These are phyloP conservation scores for Paracyclopina nana DNA, from an alignment of 1,140 invertebrate genomes.

Conservation along the genomic window DNA sequence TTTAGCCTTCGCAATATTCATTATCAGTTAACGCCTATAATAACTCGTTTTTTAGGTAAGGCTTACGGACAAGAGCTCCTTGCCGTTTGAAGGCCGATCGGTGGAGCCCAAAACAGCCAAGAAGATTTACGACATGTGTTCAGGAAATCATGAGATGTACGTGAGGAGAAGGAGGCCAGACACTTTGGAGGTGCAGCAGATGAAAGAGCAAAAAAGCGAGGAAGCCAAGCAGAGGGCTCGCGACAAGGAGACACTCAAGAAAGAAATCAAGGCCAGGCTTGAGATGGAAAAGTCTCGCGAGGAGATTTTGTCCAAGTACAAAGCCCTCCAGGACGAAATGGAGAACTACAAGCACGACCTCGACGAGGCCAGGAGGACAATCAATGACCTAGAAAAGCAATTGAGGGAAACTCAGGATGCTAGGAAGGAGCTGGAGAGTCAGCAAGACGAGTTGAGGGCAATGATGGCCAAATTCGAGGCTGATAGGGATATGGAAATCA, in stretches of 20 bases:
- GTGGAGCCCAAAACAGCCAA: background rate
- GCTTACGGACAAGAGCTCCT: background rate
- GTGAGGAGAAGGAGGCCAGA: constrained; percentile 1
- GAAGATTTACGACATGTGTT: background rate
- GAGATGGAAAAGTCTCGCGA: no score
- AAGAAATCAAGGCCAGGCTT: background rate
- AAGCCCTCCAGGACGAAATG: background rate
- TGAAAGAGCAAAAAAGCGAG: background rate
- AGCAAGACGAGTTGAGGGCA: background rate
- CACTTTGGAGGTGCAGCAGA: constrained; percentile 9
- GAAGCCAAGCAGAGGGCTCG: background rate
- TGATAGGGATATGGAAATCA: background rate
- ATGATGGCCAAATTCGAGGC: background rate
- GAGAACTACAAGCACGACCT: background rate
- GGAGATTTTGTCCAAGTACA: no score
- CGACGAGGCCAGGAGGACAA: background rate
- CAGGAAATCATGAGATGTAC: constrained; percentile 4
- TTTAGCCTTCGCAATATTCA: background rate
- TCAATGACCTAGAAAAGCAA: background rate
- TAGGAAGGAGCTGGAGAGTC: background rate
- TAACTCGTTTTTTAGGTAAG: background rate
- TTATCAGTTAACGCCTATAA: background rate
- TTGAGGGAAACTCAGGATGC: background rate
- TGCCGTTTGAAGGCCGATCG: background rate
- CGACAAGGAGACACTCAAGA: background rate